Evolutionary conservation across 2,888 invertebrate genomes (phyloP).

Genomic region (Hoplodrina blanda): DNA sequence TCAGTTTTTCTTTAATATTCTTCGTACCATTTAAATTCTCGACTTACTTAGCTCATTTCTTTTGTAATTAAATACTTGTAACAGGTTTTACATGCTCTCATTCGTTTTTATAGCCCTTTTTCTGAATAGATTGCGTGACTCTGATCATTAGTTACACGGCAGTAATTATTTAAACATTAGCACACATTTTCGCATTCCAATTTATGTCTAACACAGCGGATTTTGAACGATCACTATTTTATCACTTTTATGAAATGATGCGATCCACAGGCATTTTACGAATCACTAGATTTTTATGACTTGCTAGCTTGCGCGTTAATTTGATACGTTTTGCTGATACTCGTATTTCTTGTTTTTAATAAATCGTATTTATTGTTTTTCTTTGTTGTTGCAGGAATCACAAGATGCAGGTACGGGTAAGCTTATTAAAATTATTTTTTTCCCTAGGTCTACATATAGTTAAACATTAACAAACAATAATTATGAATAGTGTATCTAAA

Average conservation of each 20-base stretch:
- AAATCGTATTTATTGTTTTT: conserved; percentile 37
- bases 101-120: conserved; percentile 29
- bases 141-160: conserved; percentile 38
- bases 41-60: not conserved
- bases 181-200: conserved; percentile 53
- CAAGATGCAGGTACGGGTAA: conserved; percentile 83
- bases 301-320: conserved; percentile 75
- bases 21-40: not conserved
- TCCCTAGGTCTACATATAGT: too few species aligned
- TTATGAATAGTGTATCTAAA: too few species aligned
- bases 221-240: conserved; percentile 29
- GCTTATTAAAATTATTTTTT: conserved; percentile 56
- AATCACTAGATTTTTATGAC: conserved; percentile 66
- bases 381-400: conserved; percentile 84
- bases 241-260: conserved; percentile 9
- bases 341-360: conserved; percentile 3
- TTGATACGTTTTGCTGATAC: conserved; percentile 37
- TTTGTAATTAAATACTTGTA: conserved; percentile 6
- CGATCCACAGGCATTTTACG: conserved; percentile 24
- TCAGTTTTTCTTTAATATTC: conserved; percentile 11
- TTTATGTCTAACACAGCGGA: conserved; percentile 37
- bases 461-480: too few species aligned
- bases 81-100: conserved; percentile 29
- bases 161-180: conserved; percentile 43
- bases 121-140: conserved; percentile 57